Evolutionary conservation across 2,113 vertebrate species (phyloP).

Genomic region (Copsychus sechellarum): DNA sequence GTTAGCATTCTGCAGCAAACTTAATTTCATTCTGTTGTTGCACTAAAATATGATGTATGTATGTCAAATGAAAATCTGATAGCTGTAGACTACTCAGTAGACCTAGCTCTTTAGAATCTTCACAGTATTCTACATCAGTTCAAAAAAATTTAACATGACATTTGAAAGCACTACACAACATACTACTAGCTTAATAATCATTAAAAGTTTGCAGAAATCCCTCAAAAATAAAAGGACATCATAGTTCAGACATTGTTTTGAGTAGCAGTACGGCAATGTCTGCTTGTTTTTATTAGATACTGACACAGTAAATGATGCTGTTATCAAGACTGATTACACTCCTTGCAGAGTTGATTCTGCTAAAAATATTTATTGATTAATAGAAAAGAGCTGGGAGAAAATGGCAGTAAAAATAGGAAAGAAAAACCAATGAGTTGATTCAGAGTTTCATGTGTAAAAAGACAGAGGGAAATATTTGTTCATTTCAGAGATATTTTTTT

Average conservation of each 20-base stretch:
- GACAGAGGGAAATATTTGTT: background rate
- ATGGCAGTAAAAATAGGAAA: background rate
- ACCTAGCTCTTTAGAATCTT: background rate
- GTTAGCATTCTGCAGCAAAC: background rate
- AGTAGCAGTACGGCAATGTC: background rate
- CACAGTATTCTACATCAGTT: background rate
- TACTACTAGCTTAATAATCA: background rate
- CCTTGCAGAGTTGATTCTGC: background rate
- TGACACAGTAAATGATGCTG: background rate
- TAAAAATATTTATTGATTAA: constrained; percentile 17
- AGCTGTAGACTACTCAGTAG: background rate
- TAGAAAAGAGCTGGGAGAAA: background rate
- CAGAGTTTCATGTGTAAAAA: background rate
- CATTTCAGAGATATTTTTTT: background rate
- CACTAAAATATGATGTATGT: background rate
- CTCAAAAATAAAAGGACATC: background rate
- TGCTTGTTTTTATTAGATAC: background rate
- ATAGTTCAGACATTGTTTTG: background rate
- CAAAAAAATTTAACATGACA: background rate
- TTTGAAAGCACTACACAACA: background rate
- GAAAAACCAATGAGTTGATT: background rate
- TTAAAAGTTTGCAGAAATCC: background rate
- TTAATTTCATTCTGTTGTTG: background rate
- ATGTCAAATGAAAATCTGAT: background rate
- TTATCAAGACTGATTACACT: background rate